phyloP scores from a whole-genome alignment of 2,888 invertebrate genomes.

The Epistrophella euchroma region DNA sequence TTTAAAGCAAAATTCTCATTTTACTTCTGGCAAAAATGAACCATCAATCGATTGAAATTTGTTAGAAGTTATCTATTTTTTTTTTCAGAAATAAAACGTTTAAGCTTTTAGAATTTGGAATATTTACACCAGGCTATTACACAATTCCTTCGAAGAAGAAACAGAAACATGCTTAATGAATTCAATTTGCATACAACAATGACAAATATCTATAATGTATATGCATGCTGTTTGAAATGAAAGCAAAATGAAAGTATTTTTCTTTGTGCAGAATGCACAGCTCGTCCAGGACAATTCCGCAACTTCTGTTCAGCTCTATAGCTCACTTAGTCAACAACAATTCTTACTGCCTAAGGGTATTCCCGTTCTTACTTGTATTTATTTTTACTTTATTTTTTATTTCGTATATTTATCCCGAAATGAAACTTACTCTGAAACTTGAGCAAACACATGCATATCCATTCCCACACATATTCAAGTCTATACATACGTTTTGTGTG shows the following conservation, averaged over 20 bases:
- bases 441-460: neutral
- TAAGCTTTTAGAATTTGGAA: conserved; percentile 7
- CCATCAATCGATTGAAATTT: too few species aligned
- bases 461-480: conserved; percentile 30
- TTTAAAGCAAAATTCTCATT: too few species aligned
- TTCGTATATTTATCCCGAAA: conserved; percentile 24
- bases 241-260: conserved; percentile 29
- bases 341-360: conserved; percentile 64
- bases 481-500: conserved; percentile 37
- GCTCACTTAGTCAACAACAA: conserved; percentile 69
- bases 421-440: conserved; percentile 55
- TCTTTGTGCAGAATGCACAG: conserved; percentile 23
- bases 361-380: conserved; percentile 56
- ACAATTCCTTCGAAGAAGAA: conserved; percentile 11
- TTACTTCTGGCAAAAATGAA: too few species aligned
- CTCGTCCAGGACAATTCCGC: conserved; percentile 44
- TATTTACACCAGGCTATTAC: conserved; percentile 28
- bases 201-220: conserved; percentile 1
- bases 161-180: conserved; percentile 20
- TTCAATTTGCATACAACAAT: conserved; percentile 21
- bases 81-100: conserved; percentile 13
- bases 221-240: neutral
- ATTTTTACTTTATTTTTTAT: conserved; percentile 38
- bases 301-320: conserved; percentile 36
- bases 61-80: neutral